These are phyloP conservation scores for Ciconia stormi DNA, from an alignment of 2,113 vertebrate genomes.

Conservation along the genomic window DNA sequence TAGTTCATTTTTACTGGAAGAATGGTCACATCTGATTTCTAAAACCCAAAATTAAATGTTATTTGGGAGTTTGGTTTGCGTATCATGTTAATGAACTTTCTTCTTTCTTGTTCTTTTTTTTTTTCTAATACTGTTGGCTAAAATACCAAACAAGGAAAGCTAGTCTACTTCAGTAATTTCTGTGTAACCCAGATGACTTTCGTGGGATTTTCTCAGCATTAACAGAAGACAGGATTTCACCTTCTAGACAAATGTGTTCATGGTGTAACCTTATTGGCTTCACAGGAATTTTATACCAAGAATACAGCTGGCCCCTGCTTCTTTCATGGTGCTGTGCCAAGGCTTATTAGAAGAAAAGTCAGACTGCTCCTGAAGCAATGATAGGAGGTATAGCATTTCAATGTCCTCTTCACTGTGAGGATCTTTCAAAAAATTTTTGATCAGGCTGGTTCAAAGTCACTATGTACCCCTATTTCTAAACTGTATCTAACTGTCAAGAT, in stretches of 20 bases:
- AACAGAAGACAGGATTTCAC: neutral
- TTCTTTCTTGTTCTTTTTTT: neutral
- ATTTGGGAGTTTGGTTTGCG: neutral
- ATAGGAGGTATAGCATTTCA: neutral
- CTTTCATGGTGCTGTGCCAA: neutral
- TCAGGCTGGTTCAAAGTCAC: neutral
- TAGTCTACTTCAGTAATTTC: neutral
- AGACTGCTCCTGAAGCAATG: neutral
- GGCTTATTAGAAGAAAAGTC: neutral
- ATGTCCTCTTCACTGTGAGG: neutral
- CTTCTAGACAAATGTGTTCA: rapidly evolving
- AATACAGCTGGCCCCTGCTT: neutral
- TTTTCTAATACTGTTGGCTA: neutral
- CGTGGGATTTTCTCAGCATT: neutral
- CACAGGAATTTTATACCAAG: neutral
- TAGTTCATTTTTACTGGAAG: neutral
- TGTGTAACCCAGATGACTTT: neutral
- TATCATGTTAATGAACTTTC: neutral
- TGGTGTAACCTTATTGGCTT: neutral
- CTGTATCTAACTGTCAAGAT: neutral
- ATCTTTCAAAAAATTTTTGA: neutral
- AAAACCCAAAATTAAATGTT: neutral
- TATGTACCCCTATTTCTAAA: neutral
- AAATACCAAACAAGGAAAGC: neutral
- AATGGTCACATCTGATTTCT: neutral